Percentiles rank a stretch among this genome's conserved stretches.
Evolutionary conservation across 2,888 invertebrate genomes (phyloP).

Genomic region (Fabriciana adippe): DNA sequence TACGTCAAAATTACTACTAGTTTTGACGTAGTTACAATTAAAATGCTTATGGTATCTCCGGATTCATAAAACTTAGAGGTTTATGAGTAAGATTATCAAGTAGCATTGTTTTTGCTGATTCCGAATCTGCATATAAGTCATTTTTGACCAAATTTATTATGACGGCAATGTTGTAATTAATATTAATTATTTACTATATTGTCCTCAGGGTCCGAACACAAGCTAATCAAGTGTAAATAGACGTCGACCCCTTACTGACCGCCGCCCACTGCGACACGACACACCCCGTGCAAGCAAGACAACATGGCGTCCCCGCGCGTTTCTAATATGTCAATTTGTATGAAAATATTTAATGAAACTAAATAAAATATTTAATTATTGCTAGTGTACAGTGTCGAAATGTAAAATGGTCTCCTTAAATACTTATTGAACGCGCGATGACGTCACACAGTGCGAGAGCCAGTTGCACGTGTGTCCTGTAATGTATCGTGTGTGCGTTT

Average conservation of each 20-base stretch:
- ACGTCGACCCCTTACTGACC: slow-evolving; percentile 33
- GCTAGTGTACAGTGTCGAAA: slow-evolving; percentile 40
- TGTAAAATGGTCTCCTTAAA: slow-evolving; percentile 38
- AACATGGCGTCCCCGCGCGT: slow-evolving; percentile 29
- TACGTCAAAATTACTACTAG: too few species aligned
- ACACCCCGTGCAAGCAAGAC: not conserved
- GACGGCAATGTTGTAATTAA: too few species aligned
- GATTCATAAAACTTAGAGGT: too few species aligned
- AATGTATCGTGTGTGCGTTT: slow-evolving; percentile 20
- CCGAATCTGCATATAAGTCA: too few species aligned
- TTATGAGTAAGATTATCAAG: too few species aligned
- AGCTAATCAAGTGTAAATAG: not conserved
- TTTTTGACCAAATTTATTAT: too few species aligned
- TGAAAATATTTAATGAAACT: slow-evolving; percentile 35
- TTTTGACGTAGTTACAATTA: too few species aligned
- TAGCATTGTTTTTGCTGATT: too few species aligned
- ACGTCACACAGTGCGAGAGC: slow-evolving; percentile 21
- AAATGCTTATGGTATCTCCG: too few species aligned
- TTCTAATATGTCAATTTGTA: slow-evolving; percentile 41
- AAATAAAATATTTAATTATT: slow-evolving; percentile 22
- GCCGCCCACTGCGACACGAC: slow-evolving; percentile 15
- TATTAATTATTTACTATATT: too few species aligned
- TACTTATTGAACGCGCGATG: slow-evolving; percentile 25
- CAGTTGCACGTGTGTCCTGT: slow-evolving; percentile 19
- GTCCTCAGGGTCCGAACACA: too few species aligned